Evolutionary conservation across 1,140 invertebrate genomes (phyloP).

Genomic region (Hyphantria cunea): DNA sequence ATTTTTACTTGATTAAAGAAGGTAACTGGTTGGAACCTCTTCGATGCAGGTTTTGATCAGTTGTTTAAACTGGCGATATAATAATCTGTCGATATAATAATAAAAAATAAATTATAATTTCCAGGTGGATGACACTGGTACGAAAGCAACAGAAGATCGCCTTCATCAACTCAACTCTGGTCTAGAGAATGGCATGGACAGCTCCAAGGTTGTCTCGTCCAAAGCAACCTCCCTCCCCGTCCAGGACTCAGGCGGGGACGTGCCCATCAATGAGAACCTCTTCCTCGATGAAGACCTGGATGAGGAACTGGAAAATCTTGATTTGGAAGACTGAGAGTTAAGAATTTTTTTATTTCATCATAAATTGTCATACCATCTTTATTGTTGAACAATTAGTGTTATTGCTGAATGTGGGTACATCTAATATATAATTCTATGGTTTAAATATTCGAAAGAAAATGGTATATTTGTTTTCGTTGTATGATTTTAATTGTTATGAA

Average conservation of each 20-base stretch:
- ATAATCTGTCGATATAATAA: too few relatives aligned
- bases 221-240: background rate
- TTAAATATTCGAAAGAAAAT: too few relatives aligned
- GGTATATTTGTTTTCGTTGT: too few relatives aligned
- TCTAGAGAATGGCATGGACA: conserved; percentile 59
- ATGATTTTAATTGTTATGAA: too few relatives aligned
- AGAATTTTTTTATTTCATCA: background rate
- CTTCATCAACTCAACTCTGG: conserved; percentile 60
- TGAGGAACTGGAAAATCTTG: conserved; percentile 90
- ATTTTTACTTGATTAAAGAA: too few relatives aligned
- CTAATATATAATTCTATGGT: too few relatives aligned
- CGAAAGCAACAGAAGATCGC: conserved; percentile 81
- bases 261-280: conserved; percentile 96
- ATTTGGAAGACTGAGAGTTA: conserved; percentile 83
- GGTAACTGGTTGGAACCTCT: too few relatives aligned
- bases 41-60: too few relatives aligned
- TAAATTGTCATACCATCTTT: background rate
- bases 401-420: background rate
- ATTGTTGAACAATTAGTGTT: too few relatives aligned
- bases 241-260: conserved; percentile 63
- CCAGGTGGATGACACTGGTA: conserved; percentile 83
- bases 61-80: too few relatives aligned
- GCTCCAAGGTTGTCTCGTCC: conserved; percentile 42
- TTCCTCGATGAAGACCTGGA: conserved; percentile 96
- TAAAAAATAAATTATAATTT: background rate